phyloP scores from a whole-genome alignment of 1,140 invertebrate genomes.

The Matsumurasca onukii region DNA sequence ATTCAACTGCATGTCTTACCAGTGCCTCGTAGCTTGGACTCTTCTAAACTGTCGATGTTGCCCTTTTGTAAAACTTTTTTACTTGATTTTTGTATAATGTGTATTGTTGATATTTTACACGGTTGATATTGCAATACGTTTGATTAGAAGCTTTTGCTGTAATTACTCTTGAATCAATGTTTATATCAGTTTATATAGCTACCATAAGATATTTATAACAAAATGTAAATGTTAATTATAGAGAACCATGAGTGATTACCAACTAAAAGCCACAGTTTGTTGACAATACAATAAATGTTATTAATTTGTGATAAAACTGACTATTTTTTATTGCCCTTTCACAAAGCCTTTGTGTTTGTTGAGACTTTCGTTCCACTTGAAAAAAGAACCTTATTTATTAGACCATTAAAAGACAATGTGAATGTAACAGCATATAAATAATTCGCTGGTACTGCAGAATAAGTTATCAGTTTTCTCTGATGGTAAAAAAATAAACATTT shows the following conservation, averaged over 20 bases:
- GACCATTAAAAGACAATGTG: too few relatives aligned
- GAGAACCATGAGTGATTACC: constrained; percentile 11
- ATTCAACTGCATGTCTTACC: too few relatives aligned
- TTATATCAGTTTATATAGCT: constrained; percentile 14
- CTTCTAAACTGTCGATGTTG: not conserved
- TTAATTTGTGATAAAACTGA: constrained; percentile 21
- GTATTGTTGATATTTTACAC: constrained; percentile 14
- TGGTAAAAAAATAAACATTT: too few relatives aligned
- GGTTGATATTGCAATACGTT: not conserved
- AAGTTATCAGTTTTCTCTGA: too few relatives aligned
- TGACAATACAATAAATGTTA: constrained; percentile 27
- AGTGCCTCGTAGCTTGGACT: constrained; percentile 10
- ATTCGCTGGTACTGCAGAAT: too few relatives aligned
- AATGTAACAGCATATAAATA: too few relatives aligned
- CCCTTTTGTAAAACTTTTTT: constrained; percentile 21
- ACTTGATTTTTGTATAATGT: constrained; percentile 18
- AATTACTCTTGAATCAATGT: not conserved
- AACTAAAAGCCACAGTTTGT: constrained; percentile 16
- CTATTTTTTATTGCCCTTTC: too few relatives aligned
- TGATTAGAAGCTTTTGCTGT: constrained; percentile 9
- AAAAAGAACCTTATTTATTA: too few relatives aligned
- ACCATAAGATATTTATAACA: constrained; percentile 2
- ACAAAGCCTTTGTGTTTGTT: too few relatives aligned
- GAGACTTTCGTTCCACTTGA: too few relatives aligned
- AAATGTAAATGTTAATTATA: constrained; percentile 21